These are phyloP conservation scores for Lepetodrilus schrolli DNA, from an alignment of 2,888 invertebrate genomes.

Conservation along the genomic window DNA sequence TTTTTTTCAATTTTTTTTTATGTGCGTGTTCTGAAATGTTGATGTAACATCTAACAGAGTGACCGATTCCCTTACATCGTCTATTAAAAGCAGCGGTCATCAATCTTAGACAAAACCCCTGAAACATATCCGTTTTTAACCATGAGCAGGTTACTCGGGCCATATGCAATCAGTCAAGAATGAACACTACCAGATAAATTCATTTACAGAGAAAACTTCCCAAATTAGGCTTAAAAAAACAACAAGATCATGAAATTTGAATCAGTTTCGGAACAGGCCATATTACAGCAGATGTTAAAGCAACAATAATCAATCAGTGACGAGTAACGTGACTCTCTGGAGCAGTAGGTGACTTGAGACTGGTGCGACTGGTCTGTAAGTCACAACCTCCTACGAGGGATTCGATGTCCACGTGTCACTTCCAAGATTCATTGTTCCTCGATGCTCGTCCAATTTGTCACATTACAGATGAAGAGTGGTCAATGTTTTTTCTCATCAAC, in stretches of 20 bases:
- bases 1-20: too few species aligned
- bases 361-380: not conserved
- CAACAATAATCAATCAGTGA: not conserved
- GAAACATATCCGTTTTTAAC: not conserved
- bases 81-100: not conserved
- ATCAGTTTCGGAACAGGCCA: conserved; percentile 2
- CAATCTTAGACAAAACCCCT: not conserved
- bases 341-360: not conserved
- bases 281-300: conserved; percentile 1
- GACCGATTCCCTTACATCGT: not conserved
- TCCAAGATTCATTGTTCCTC: conserved; percentile 10
- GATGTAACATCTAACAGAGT: too few species aligned
- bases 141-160: not conserved
- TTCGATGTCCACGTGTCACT: not conserved
- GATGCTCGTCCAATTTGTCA: conserved; percentile 1
- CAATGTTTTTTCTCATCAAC: too few species aligned
- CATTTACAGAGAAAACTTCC: conserved; percentile 8
- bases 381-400: not conserved
- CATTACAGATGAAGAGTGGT: too few species aligned
- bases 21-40: too few species aligned
- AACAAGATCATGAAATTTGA: conserved; percentile 21
- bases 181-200: conserved; percentile 13
- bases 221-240: conserved; percentile 9
- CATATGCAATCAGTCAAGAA: not conserved
- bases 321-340: not conserved